Conservation (phyloP, 2,797 vertebrate genomes). For the Liasis olivaceus region DNA sequence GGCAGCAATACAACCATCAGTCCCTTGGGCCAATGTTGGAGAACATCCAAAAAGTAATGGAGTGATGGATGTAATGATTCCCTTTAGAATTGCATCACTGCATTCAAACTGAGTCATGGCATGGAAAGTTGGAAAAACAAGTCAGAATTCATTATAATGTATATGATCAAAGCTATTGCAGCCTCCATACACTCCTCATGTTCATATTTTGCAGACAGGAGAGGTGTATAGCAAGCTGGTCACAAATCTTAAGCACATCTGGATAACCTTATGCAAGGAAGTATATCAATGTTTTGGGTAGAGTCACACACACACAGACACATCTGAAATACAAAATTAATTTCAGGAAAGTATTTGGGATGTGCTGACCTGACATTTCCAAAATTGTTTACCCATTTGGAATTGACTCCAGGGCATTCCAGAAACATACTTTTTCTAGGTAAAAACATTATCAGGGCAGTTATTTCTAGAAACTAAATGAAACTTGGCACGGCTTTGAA, state of each 20-base stretch:
- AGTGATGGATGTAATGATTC: slow-evolving; percentile 61
- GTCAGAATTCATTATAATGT: slow-evolving; percentile 55
- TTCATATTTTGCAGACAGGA: slow-evolving; percentile 2
- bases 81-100: slow-evolving; percentile 68
- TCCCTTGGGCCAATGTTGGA: slow-evolving; percentile 55
- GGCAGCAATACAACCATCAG: slow-evolving; percentile 13
- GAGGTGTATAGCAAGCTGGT: neutral
- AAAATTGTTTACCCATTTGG: neutral
- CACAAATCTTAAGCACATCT: neutral
- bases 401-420: neutral
- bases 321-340: neutral
- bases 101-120: slow-evolving; percentile 68
- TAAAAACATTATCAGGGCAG: too few species aligned
- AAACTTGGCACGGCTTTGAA: neutral
- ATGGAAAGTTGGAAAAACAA: slow-evolving; percentile 63
- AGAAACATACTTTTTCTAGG: neutral
- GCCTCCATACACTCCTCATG: neutral
- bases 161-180: slow-evolving; percentile 22
- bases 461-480: neutral
- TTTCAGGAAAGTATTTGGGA: neutral
- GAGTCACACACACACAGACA: neutral
- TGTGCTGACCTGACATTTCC: neutral
- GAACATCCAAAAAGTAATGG: slow-evolving; percentile 41
- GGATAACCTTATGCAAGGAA: neutral
- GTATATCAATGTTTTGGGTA: neutral